These are phyloP conservation scores for Falco novaeseelandiae DNA, from an alignment of 2,797 vertebrate genomes.

Conservation along the genomic window DNA sequence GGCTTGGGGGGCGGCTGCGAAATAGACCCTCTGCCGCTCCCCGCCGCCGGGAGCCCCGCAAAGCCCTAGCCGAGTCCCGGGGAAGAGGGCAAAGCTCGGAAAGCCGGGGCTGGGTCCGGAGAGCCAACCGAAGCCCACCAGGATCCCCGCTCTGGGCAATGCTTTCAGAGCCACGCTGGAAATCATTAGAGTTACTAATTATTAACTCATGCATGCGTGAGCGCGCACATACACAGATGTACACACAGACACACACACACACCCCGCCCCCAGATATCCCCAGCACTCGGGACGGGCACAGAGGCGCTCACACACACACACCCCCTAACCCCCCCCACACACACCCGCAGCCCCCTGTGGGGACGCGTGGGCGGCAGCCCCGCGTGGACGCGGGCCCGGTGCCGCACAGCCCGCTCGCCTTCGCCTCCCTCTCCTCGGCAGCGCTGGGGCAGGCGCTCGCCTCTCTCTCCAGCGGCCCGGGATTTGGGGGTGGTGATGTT, in stretches of 20 bases:
- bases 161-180: constrained; percentile 49
- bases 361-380: not conserved
- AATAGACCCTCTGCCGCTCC: not conserved
- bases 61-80: not conserved
- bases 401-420: not conserved
- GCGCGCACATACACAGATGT: constrained; percentile 53
- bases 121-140: constrained; percentile 39
- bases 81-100: not conserved
- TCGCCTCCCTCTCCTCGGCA: not conserved
- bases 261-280: not conserved
- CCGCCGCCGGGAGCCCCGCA: not conserved
- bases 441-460: not conserved
- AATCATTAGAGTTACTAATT: constrained; percentile 66
- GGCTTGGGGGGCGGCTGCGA: not conserved
- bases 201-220: constrained; percentile 68
- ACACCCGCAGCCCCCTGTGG: not conserved
- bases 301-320: not conserved
- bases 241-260: not conserved
- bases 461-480: not conserved
- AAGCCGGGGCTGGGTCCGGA: not conserved
- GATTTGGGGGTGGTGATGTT: not conserved
- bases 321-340: not conserved
- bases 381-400: not conserved
- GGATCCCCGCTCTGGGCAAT: constrained; percentile 55
- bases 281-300: not conserved